Evolutionary conservation across 2,888 invertebrate species (phyloP), one percentile per base, ranked within the genome.

Genomic region (Gastracanthus pulcherrimus): DNA sequence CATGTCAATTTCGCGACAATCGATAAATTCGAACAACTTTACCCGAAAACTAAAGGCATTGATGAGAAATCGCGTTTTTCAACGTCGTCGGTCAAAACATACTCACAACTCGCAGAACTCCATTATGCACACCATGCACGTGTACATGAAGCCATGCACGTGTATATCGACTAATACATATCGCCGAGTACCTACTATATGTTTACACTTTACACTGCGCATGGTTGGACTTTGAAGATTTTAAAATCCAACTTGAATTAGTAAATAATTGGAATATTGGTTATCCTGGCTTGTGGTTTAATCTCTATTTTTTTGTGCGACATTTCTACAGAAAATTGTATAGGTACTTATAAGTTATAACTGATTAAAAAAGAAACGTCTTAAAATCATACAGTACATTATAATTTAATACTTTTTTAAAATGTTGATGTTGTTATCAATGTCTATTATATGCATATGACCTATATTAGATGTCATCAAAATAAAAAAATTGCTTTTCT

Each of bases 1-100:
- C 89, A 89, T 89, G 36, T 38, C 80, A 80, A 70, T 41, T 60
- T 58, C 26, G 19, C 29, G 45, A 23, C 23, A 31, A 26, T 58
- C 34, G 0, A 13, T 31, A 60, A 29, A 29, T 58, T 34, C 31
- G 7, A 48, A 58, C n/a, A 9, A 69, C 4, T 67, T 67, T 67
- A 76, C 41, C 31, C 69, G 38, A 11, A 38, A 34, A 70, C 19
- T 31, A 36, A 36, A 48, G 19, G 48, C 66, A 80, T 70, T 34
- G 36, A 70, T 48, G 31, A 48, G 60, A 79, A 80, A 67, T 74
- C 36, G n/a, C 64, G 19, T 48, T 79, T 60, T 77, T 70, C 48
- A 29, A 77, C 11, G n/a, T 71, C 23, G 26, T 76, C 71, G 36
- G 62, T 48, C 66, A 55, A 78, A 71, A 78, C 45, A 75, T 41